Evolutionary conservation across 2,113 vertebrate genomes (phyloP).

Genomic region (Psettodes erumei): DNA sequence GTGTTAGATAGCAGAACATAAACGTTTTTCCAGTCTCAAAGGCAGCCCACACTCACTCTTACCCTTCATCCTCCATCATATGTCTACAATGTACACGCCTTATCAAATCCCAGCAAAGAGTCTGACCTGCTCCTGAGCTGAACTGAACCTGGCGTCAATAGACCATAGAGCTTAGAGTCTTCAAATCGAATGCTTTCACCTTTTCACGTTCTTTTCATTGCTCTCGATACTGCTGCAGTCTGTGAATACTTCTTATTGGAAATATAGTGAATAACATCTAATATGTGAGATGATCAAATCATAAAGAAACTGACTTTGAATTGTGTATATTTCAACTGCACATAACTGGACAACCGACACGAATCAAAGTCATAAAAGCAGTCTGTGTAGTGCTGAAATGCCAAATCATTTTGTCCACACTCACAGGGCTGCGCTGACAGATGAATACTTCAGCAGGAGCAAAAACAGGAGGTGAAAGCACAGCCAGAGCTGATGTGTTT

Average conservation of each 20-base stretch:
- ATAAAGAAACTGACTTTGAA: not conserved
- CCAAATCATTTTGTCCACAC: constrained; percentile 12
- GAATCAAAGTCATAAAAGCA: constrained; percentile 9
- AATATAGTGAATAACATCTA: not conserved
- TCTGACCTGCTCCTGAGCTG: not conserved
- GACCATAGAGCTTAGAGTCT: not conserved
- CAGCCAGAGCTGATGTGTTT: constrained; percentile 20
- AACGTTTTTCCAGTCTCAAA: not conserved
- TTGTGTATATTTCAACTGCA: constrained; percentile 3
- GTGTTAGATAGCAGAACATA: constrained; percentile 23
- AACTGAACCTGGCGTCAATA: not conserved
- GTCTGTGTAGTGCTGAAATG: constrained; percentile 9
- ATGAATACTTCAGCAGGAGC: constrained; percentile 33
- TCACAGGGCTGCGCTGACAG: constrained; percentile 28
- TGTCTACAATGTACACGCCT: constrained; percentile 9
- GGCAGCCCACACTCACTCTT: constrained; percentile 22
- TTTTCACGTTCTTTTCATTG: not conserved
- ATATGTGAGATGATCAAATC: not conserved
- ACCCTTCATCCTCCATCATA: constrained; percentile 24
- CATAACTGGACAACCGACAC: constrained; percentile 4
- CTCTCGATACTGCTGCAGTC: not conserved
- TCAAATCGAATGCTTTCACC: not conserved
- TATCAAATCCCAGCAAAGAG: constrained; percentile 20
- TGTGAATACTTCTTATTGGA: not conserved
- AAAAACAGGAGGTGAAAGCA: constrained; percentile 32